Base-by-base conservation (phyloP, 1,140 invertebrate species). In the Gerris buenoi region DNA sequence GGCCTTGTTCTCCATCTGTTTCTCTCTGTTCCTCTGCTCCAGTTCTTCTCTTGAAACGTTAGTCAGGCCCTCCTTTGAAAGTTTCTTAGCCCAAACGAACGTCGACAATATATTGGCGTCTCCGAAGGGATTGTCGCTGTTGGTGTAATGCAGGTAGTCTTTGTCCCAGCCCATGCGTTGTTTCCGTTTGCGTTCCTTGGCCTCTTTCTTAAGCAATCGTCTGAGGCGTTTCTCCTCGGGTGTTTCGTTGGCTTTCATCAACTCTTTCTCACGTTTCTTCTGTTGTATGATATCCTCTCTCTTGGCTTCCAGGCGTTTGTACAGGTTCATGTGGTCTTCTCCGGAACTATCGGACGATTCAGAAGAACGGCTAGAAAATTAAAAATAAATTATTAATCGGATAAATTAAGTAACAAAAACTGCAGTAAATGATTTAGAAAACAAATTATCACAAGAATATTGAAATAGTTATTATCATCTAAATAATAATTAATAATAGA, bases 71-170 rank as follows among this genome's bases (percentile, higher is more conserved):
- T 98, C 95, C 73, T 96, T 95, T 70, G 95, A 88, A 29, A 98
- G 79, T 77, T 99, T 99, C 76, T 98, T 98, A 1, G 83, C 83
- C 97, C 97, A 99, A 2, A 97, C 89, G 81, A 99, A 99, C 0
- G 92, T 93, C 23, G 92, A 87, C 0, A 93, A 79, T 5, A 98
- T 81, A 76, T 94, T 93, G 14, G 89, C 90, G 83, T 99, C 97
- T 1, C 97, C 96, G 80, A 98, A 99, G 0, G 97, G 97, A 81
- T 99, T 99, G 76, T 98, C 95, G 25, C 88, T 88, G 78, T 99
- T 97, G 14, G 95, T 98, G 74, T 98, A 99, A 72, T 94, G 93
- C 25, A 93, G 81, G 76, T 96, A 95, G 76, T 97, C 93, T 71
- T 91, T 91, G 78, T 96, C 93, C 93, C 93, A 97, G 1, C 94